Percentiles rank a stretch among this genome's conserved stretches.
phyloP scores from a whole-genome alignment of 1,140 invertebrate species.

The Trichogramma pretiosum region DNA sequence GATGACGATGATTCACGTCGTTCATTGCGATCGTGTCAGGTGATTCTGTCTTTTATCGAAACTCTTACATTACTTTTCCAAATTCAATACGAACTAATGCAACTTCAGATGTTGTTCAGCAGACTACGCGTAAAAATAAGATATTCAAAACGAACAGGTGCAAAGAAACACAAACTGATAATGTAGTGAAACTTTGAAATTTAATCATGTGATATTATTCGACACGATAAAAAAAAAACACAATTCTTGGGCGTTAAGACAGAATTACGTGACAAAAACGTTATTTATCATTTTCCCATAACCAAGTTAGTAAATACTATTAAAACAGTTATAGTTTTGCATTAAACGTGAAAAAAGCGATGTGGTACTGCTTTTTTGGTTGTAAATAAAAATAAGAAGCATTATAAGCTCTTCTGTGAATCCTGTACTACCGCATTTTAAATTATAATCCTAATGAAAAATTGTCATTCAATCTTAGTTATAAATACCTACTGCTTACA shows the following conservation, averaged over 20 bases:
- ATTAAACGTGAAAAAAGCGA: too few species aligned
- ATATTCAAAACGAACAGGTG: neutral
- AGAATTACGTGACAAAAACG: conserved; percentile 14
- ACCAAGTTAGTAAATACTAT: conserved; percentile 12
- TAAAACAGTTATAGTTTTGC: too few species aligned
- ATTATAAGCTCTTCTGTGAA: too few species aligned
- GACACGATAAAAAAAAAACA: neutral
- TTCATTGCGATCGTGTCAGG: neutral
- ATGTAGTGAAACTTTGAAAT: neutral
- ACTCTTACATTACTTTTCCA: neutral
- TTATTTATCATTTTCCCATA: conserved; percentile 1
- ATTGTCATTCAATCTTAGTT: too few species aligned
- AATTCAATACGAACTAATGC: neutral
- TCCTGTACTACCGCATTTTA: too few species aligned
- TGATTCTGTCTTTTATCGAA: conserved; percentile 14
- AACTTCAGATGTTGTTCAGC: neutral
- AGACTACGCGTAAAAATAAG: neutral
- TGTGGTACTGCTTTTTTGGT: conserved; percentile 30
- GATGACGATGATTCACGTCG: neutral
- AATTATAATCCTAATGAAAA: too few species aligned
- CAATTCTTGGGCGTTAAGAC: conserved; percentile 9
- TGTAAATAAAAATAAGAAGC: conserved; percentile 32
- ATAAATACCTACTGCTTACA: too few species aligned
- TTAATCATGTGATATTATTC: neutral
- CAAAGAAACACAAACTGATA: neutral